Evolutionary conservation across 2,888 invertebrate species (phyloP).

Genomic region (Acanthoscelides obtectus): DNA sequence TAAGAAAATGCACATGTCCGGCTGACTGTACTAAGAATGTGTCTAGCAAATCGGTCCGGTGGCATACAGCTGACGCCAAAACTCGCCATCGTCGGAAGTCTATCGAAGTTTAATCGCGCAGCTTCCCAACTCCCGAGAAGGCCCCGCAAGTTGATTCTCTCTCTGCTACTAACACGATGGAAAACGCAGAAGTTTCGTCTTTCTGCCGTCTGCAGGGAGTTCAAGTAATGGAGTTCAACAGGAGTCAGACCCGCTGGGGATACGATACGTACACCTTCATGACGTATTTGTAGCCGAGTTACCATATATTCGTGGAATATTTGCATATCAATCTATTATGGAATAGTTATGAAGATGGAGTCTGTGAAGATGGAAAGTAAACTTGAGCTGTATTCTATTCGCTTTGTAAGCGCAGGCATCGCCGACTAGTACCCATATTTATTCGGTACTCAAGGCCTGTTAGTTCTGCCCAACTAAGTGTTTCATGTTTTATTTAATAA

Average conservation of each 20-base stretch:
- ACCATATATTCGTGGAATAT: neutral
- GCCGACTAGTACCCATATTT: too few relatives aligned
- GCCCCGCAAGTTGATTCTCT: neutral
- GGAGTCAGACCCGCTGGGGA: neutral
- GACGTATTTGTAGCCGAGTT: neutral
- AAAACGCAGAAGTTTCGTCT: neutral
- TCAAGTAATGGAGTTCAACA: neutral
- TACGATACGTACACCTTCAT: neutral
- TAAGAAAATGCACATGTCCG: too few relatives aligned
- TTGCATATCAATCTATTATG: neutral
- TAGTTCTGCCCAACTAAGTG: too few relatives aligned
- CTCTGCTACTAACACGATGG: neutral
- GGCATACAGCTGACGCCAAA: neutral
- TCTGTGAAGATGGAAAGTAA: too few relatives aligned
- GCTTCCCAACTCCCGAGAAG: neutral
- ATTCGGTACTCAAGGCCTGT: too few relatives aligned
- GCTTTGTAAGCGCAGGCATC: too few relatives aligned
- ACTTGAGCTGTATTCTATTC: too few relatives aligned
- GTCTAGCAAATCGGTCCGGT: neutral
- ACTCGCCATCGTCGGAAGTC: neutral
- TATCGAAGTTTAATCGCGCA: neutral
- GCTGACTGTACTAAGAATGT: neutral
- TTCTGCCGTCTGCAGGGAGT: neutral
- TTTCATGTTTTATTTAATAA: too few relatives aligned
- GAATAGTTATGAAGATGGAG: too few relatives aligned